Conservation (phyloP, 2,797 vertebrate genomes). For the Cynodonichthys magdalenae region DNA sequence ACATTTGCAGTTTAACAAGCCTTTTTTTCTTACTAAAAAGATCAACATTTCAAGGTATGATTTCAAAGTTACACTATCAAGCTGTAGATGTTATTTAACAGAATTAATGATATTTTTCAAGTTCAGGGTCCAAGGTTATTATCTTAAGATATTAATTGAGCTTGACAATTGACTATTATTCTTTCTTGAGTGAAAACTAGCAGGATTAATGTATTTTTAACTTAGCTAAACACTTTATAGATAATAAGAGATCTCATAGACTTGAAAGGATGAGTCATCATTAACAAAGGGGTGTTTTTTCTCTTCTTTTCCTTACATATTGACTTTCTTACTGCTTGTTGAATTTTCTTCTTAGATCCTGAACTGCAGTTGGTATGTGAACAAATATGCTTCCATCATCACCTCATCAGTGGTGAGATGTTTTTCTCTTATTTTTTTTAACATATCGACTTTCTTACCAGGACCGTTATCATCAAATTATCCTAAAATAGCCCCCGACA, state of each 20-base stretch:
- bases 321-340: neutral
- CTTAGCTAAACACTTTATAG: too few species aligned
- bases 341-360: slow-evolving; percentile 2
- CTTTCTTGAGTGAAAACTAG: neutral
- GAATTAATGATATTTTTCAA: neutral
- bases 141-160: too few species aligned
- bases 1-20: neutral
- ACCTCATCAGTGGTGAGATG: neutral
- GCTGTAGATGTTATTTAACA: neutral
- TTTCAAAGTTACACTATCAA: neutral
- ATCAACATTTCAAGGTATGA: too few species aligned
- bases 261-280: too few species aligned
- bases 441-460: slow-evolving; percentile 8
- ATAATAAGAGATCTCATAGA: too few species aligned
- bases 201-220: too few species aligned
- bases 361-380: slow-evolving; percentile 2
- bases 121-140: neutral
- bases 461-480: slow-evolving; percentile 28
- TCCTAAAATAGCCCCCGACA: slow-evolving; percentile 20
- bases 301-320: neutral
- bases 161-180: neutral
- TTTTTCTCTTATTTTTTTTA: neutral
- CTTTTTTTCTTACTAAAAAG: neutral
- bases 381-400: slow-evolving; percentile 1
- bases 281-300: neutral